Conservation (phyloP, 2,113 vertebrate genomes). For the Epinephelus cyanopodus region DNA sequence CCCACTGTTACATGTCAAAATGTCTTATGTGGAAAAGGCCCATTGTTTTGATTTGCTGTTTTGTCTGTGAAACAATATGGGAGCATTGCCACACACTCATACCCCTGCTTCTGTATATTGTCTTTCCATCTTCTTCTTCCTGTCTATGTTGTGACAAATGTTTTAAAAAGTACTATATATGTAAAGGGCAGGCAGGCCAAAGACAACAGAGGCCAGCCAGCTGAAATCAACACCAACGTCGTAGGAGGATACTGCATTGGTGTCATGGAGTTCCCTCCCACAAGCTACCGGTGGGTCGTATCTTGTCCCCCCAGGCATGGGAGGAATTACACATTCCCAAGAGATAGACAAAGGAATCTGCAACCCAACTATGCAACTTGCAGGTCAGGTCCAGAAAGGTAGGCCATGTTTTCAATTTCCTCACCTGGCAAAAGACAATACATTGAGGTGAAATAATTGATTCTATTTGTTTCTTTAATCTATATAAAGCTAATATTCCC, state of each 20-base stretch:
- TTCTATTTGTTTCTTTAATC: no score
- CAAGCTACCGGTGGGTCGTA: no score
- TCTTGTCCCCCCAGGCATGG: no score
- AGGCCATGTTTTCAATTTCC: neutral
- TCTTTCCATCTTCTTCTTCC: neutral
- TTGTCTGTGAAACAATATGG: no score
- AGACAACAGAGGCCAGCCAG: neutral
- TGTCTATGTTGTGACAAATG: neutral
- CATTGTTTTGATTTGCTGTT: neutral
- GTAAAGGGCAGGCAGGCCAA: no score
- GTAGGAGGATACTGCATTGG: neutral
- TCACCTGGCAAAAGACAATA: no score
- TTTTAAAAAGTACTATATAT: neutral
- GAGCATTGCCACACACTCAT: neutral
- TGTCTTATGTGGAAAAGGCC: neutral
- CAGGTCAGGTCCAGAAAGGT: neutral
- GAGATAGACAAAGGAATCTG: neutral
- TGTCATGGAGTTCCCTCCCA: no score
- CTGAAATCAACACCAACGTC: neutral
- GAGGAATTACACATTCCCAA: neutral
- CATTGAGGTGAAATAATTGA: no score
- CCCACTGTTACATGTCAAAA: no score
- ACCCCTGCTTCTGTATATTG: neutral
- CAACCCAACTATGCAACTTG: neutral
- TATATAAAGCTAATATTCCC: no score